phyloP scores from a whole-genome alignment of 1,140 invertebrate species.

The Papilio dardanus region DNA sequence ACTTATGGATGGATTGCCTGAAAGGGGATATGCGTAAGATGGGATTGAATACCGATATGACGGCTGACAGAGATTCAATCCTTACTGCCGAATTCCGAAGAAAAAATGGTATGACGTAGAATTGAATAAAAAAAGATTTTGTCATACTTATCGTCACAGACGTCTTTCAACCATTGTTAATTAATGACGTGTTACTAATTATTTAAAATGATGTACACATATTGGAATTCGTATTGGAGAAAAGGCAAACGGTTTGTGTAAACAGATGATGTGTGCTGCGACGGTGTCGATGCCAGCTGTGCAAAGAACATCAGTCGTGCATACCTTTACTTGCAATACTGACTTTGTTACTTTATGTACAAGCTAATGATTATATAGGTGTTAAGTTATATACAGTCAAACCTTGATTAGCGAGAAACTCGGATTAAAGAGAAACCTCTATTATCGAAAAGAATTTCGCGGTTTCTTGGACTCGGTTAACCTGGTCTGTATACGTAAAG shows the following conservation, averaged over 20 bases:
- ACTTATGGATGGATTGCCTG: not conserved
- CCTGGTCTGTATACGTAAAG: no score
- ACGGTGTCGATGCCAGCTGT: not conserved
- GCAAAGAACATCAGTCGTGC: constrained; percentile 10
- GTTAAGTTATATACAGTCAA: no score
- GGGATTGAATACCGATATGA: not conserved
- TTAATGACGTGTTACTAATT: not conserved
- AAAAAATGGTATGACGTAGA: not conserved
- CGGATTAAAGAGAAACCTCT: no score
- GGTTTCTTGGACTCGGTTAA: no score
- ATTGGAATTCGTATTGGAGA: constrained; percentile 3
- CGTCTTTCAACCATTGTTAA: not conserved
- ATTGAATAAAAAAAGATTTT: not conserved
- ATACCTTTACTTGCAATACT: not conserved
- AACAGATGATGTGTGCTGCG: not conserved
- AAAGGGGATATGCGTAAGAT: not conserved
- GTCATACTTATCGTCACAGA: not conserved
- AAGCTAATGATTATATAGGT: no score
- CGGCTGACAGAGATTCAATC: not conserved
- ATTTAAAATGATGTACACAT: constrained; percentile 1
- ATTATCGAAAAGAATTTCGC: no score
- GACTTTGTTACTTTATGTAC: no score
- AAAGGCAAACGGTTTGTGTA: not conserved
- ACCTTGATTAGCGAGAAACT: no score
- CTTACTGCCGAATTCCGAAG: not conserved